These are phyloP conservation scores for Pteria penguin DNA, from an alignment of 2,888 invertebrate species.

Conservation along the genomic window DNA sequence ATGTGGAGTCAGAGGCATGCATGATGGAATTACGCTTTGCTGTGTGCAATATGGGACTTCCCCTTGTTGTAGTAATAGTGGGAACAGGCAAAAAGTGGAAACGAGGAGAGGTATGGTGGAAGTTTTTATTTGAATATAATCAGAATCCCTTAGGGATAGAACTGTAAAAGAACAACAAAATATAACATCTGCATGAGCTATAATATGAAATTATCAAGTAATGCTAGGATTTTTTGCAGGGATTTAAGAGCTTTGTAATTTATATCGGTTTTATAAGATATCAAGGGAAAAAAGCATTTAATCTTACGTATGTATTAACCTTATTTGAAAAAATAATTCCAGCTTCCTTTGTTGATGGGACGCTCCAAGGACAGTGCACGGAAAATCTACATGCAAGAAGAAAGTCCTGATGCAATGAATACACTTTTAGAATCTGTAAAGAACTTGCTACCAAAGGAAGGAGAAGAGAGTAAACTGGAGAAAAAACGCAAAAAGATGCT, in stretches of 20 bases:
- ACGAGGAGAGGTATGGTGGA: constrained; percentile 65
- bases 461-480: constrained; percentile 12
- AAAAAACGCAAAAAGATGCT: constrained; percentile 46
- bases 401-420: constrained; percentile 62
- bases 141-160: too few relatives aligned
- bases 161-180: too few relatives aligned
- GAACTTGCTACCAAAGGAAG: constrained; percentile 48
- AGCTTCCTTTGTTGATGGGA: constrained; percentile 62
- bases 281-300: too few relatives aligned
- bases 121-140: neutral
- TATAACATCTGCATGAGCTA: too few relatives aligned
- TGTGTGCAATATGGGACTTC: constrained; percentile 70
- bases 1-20: constrained; percentile 73
- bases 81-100: constrained; percentile 74
- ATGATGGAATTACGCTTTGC: constrained; percentile 77
- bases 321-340: too few relatives aligned
- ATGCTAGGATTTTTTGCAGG: too few relatives aligned
- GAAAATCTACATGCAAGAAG: constrained; percentile 71
- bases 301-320: too few relatives aligned
- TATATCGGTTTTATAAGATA: too few relatives aligned
- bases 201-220: too few relatives aligned
- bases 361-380: constrained; percentile 55
- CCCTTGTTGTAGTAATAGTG: constrained; percentile 71
- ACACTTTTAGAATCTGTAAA: constrained; percentile 61
- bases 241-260: too few relatives aligned